Evolutionary conservation across 2,797 vertebrate species (phyloP).

Genomic region (Ctenopoma multispine): DNA sequence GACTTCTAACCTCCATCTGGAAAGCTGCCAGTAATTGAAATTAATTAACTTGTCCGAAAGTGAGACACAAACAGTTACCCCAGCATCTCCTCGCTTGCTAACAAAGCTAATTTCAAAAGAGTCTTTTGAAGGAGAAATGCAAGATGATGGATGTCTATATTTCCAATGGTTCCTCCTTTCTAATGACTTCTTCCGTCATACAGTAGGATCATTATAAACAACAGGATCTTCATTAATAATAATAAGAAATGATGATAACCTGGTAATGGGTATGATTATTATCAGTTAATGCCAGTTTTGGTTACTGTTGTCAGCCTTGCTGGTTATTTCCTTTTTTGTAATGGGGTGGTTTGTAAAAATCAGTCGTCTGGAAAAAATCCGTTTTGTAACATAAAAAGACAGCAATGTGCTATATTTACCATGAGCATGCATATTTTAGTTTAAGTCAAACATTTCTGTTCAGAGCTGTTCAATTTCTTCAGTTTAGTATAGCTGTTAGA

Average conservation of each 20-base stretch:
- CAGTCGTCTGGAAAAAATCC: slow-evolving; percentile 31
- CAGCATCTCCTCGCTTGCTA: slow-evolving; percentile 73
- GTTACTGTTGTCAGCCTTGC: slow-evolving; percentile 18
- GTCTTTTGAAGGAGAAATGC: slow-evolving; percentile 27
- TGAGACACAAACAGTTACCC: slow-evolving; percentile 81
- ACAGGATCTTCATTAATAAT: slow-evolving; percentile 55
- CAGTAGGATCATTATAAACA: slow-evolving; percentile 65
- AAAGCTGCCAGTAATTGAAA: slow-evolving; percentile 80
- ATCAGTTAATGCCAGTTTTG: slow-evolving; percentile 62
- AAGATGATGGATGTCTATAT: slow-evolving; percentile 79
- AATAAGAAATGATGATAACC: slow-evolving; percentile 67
- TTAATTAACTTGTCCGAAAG: slow-evolving; percentile 81
- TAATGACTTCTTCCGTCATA: slow-evolving; percentile 76
- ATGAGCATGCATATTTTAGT: slow-evolving; percentile 23
- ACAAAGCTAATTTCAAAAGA: slow-evolving; percentile 70
- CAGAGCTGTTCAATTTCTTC: slow-evolving; percentile 19
- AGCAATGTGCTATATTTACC: slow-evolving; percentile 25
- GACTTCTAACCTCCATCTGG: slow-evolving; percentile 64
- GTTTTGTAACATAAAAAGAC: slow-evolving; percentile 23
- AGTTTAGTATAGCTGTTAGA: slow-evolving; percentile 8
- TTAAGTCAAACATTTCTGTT: slow-evolving; percentile 37
- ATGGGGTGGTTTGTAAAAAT: slow-evolving; percentile 38
- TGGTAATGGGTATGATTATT: slow-evolving; percentile 66
- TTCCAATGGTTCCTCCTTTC: slow-evolving; percentile 62
- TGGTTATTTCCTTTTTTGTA: slow-evolving; percentile 43